Evolutionary conservation across 30 jellyfish, hydroid and myxozoan species (phyloP), one percentile per base, ranked within the genome.

Genomic region (Rhopilema esculentum): DNA sequence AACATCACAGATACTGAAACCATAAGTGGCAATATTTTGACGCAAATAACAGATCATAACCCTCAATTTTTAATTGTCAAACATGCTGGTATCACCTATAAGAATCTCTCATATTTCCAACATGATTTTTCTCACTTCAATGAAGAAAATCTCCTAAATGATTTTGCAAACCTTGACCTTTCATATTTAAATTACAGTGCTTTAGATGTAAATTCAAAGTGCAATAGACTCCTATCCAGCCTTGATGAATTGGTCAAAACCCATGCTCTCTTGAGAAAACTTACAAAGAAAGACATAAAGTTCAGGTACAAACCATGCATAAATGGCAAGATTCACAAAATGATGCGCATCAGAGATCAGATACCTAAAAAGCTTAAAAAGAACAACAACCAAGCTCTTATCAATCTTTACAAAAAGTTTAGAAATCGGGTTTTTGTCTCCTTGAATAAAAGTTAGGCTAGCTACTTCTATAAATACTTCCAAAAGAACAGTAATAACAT

Each of bases 241-340:
- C 90, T 80, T 29, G 65, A 77, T 77, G 69, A 77, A 22, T 53
- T 77, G 24, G 88, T 62, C 69, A 77, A 40, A 49, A 48, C 50
- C 26, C 90, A 80, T 63, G 83, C 90, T 21, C 90, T 83, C 40
- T 80, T 80, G 57, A 80, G 65, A 48, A 80, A 62, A 31, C 57
- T 80, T 21, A 80, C 78, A 18, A 80, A 80, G 83, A 80, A 65
- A 69, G 90, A 80, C n/a, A 62, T 80, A 27, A 80, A 80, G 83
- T 80, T 63, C 52, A 77, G 88, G 69, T 27, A 49, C 83, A 77
- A 77, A 62, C 88, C 88, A 77, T 77, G 76, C 80, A 51, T 53
- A 57, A 77, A 51, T 51, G 53, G 27, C 22, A 52, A 77, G 53
- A 77, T 77, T 77, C 29, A 66, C 62, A 78, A 80, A 61, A 80